Evolutionary conservation across 1,140 invertebrate species (phyloP).

Genomic region (Planococcus citri): DNA sequence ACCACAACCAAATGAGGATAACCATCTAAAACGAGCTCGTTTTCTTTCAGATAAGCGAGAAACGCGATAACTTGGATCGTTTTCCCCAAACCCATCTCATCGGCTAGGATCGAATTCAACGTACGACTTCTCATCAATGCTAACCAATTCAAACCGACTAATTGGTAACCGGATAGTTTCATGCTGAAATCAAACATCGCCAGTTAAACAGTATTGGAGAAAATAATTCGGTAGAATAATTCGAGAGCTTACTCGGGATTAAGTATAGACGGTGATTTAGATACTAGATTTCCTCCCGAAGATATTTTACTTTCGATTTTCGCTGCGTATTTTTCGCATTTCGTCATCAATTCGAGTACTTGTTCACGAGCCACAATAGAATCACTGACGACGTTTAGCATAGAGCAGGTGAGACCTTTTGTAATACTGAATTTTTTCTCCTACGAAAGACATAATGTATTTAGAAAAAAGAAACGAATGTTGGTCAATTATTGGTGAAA

Average conservation of each 20-base stretch:
- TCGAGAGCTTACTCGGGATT: conserved; percentile 39
- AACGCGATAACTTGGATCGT: conserved; percentile 85
- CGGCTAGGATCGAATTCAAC: conserved; percentile 87
- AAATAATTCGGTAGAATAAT: not conserved
- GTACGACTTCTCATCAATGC: conserved; percentile 75
- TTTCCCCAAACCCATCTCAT: conserved; percentile 85
- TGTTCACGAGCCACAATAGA: conserved; percentile 54
- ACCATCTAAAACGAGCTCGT: conserved; percentile 34
- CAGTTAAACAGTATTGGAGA: conserved; percentile 14
- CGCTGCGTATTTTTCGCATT: conserved; percentile 54
- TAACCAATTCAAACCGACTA: conserved; percentile 90
- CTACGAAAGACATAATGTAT: conserved; percentile 32
- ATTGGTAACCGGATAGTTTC: conserved; percentile 73
- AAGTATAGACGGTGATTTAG: conserved; percentile 49
- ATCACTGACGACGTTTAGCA: conserved; percentile 57
- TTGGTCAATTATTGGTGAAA: not conserved
- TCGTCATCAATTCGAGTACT: conserved; percentile 56
- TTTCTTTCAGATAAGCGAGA: conserved; percentile 73
- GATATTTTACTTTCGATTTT: conserved; percentile 60
- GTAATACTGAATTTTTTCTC: conserved; percentile 53
- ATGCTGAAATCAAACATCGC: conserved; percentile 38
- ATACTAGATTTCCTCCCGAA: conserved; percentile 47
- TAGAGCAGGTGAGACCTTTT: conserved; percentile 51
- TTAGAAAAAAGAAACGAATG: not conserved
- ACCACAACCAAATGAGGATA: conserved; percentile 80